These are phyloP conservation scores for Lysandra bellargus DNA, from an alignment of 2,888 invertebrate species.

Conservation along the genomic window DNA sequence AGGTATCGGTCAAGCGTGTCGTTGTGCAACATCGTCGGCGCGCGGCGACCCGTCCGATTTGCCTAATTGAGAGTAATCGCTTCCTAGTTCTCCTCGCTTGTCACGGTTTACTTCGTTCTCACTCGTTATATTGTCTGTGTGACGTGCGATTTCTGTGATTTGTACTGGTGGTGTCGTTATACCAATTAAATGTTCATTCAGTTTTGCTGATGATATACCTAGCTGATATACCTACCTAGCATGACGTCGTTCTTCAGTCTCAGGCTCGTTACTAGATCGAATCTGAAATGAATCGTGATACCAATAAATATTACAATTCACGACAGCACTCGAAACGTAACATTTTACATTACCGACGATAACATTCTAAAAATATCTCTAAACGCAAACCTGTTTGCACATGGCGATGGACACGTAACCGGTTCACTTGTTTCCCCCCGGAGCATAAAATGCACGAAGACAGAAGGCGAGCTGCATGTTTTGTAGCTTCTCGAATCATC, in stretches of 20 bases:
- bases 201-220: neutral
- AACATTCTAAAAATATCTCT: conserved; percentile 12
- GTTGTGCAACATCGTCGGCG: neutral
- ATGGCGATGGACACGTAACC: conserved; percentile 15
- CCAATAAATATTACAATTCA: conserved; percentile 13
- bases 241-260: neutral
- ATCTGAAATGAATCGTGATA: neutral
- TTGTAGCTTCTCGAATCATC: neutral
- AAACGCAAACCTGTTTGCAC: conserved; percentile 13
- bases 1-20: conserved; percentile 8
- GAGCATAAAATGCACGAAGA: neutral
- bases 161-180: neutral
- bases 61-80: conserved; percentile 15
- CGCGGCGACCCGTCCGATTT: conserved; percentile 10
- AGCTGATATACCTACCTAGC: neutral
- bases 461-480: neutral
- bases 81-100: conserved; percentile 4
- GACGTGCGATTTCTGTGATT: neutral
- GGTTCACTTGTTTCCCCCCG: neutral
- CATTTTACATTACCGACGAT: conserved; percentile 13
- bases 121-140: conserved; percentile 2
- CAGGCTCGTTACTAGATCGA: neutral
- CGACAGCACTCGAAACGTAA: conserved; percentile 5
- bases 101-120: neutral
- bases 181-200: neutral